Percentiles rank a stretch among this genome's conserved stretches.
Evolutionary conservation across 2,113 vertebrate species (phyloP).

Genomic region (Verasper variegatus): DNA sequence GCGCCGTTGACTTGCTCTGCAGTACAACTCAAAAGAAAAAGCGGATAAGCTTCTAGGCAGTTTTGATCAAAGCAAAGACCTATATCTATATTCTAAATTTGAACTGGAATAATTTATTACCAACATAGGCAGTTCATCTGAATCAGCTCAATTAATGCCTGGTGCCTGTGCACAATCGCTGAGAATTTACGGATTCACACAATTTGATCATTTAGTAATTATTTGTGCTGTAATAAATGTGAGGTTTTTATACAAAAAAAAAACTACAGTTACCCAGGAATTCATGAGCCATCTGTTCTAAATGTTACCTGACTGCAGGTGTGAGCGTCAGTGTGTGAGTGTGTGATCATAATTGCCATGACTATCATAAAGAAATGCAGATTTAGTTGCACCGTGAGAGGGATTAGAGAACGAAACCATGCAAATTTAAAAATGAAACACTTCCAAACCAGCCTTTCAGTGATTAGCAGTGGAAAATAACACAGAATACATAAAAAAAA

Average conservation of each 20-base stretch:
- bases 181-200: background rate
- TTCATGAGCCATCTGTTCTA: no score
- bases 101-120: slow-evolving; percentile 32
- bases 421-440: slow-evolving; percentile 3
- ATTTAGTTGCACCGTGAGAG: background rate
- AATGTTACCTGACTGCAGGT: background rate
- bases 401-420: background rate
- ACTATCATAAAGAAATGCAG: slow-evolving; percentile 7
- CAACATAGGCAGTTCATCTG: slow-evolving; percentile 19
- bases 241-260: background rate
- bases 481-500: background rate
- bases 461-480: background rate
- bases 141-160: background rate
- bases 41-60: slow-evolving; percentile 51
- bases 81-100: slow-evolving; percentile 50
- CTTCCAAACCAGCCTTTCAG: background rate
- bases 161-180: background rate
- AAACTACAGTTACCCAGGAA: slow-evolving; percentile 1
- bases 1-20: slow-evolving; percentile 53
- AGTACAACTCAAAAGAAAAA: slow-evolving; percentile 49
- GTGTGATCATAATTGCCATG: background rate
- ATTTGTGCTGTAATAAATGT: background rate
- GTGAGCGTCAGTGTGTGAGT: background rate
- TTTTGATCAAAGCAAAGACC: slow-evolving; percentile 63
- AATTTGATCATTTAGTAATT: background rate